phyloP scores from a whole-genome alignment of 64 coral and sea anemone genomes.

The Porites lutea region DNA sequence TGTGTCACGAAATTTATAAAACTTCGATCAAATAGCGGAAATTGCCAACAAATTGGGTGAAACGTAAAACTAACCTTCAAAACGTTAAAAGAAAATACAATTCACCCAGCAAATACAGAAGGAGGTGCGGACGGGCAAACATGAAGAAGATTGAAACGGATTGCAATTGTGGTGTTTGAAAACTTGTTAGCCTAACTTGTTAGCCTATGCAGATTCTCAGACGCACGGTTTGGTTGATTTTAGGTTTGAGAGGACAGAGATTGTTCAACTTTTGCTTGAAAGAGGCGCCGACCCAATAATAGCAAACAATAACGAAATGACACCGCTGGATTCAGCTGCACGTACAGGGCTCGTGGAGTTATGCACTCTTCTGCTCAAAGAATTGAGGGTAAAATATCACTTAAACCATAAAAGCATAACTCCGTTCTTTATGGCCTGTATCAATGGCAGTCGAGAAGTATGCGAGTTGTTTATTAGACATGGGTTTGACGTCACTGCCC shows the following conservation, averaged over 20 bases:
- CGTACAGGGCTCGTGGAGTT: conserved; percentile 28
- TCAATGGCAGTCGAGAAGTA: not conserved
- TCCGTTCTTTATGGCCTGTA: conserved; percentile 25
- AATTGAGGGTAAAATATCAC: not conserved
- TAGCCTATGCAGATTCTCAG: not conserved
- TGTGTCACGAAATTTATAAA: no score
- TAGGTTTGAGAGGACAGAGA: conserved; percentile 50
- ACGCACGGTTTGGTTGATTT: not conserved
- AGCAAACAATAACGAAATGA: conserved; percentile 1
- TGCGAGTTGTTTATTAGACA: conserved; percentile 8
- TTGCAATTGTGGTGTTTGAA: no score
- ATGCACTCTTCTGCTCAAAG: conserved; percentile 23
- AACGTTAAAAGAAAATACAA: no score
- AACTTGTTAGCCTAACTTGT: no score
- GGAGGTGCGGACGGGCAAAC: no score
- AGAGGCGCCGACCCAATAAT: conserved; percentile 53
- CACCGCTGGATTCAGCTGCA: conserved; percentile 55
- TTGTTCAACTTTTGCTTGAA: conserved; percentile 47
- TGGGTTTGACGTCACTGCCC: not conserved
- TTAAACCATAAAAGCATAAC: not conserved
- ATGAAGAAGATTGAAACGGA: no score
- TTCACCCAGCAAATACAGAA: no score
- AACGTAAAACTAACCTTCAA: no score
- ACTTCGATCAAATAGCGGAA: no score
- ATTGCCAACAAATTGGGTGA: no score